Evolutionary conservation across 1,140 invertebrate genomes (phyloP), one percentile per base, ranked within the genome.

Genomic region (Saccostrea echinata): DNA sequence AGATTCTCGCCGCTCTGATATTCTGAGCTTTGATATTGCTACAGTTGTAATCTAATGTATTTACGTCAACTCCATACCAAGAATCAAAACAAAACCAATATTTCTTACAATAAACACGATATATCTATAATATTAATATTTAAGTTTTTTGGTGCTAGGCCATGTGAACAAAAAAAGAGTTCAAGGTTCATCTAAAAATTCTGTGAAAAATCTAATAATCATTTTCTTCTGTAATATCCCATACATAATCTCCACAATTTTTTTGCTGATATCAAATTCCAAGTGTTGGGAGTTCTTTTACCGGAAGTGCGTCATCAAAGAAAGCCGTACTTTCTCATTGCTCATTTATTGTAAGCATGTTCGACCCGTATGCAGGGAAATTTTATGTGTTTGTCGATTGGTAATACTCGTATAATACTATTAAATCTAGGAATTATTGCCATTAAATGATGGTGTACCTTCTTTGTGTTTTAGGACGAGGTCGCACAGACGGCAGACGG

Each of bases 401-500:
- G 24, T 76, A 24, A 13, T 76, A 13, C 27, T 76, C 12, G 16
- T 76, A 33, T 35, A 30, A 27, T 76, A 13, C 27, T 33, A 9
- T 6, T 16, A 76, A 30, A 76, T 61, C 55, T n/a, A 61, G 12
- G 68, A 27, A 33, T 30, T 30, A 76, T 76, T 76, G 27, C 27
- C 24, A 3, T 30, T 24, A 11, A 16, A 76, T 33, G 16, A 33
- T 33, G 16, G 18, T 13, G 24, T 30, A 16, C 43, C 52, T 51
- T 52, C 11, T 33, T 13, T 52, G 81, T 33, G 8, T 55, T 86
- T 24, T 33, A 84, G 88, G 88, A 57, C 43, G 86, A 80, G 86
- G 86, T 21, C 55, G 86, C 55, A 84, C 80, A 18, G 87, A 90
- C 24, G 88, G 91, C 33, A 64, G 92, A 84, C 85, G 92, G 43